phyloP scores from a whole-genome alignment of 2,888 invertebrate species.

The Mythimna vitellina region DNA sequence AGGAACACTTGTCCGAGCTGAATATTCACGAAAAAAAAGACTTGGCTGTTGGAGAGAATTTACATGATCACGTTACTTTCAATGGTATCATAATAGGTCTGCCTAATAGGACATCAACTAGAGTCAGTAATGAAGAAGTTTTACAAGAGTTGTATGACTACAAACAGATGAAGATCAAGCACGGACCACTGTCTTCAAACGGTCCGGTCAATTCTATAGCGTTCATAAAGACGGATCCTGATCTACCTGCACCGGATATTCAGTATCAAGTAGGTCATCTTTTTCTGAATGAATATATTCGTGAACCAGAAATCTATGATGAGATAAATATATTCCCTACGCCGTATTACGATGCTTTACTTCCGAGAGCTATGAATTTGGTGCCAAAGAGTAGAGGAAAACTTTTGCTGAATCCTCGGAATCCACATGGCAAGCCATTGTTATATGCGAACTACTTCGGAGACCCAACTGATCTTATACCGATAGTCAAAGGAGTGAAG shows the following conservation, averaged over 20 bases:
- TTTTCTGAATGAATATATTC: conserved; percentile 87
- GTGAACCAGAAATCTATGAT: conserved; percentile 81
- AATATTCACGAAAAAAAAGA: conserved; percentile 70
- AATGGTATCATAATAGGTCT: conserved; percentile 87
- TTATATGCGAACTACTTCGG: conserved; percentile 92
- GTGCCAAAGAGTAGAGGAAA: conserved; percentile 91
- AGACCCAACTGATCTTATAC: conserved; percentile 90
- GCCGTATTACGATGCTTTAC: conserved; percentile 91
- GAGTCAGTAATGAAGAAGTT: conserved; percentile 78
- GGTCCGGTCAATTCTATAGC: conserved; percentile 89
- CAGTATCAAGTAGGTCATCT: conserved; percentile 89
- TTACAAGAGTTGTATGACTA: conserved; percentile 81
- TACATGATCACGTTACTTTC: conserved; percentile 84
- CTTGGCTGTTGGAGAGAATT: conserved; percentile 81
- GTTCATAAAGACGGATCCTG: conserved; percentile 89
- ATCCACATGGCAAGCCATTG: conserved; percentile 93
- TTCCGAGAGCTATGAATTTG: conserved; percentile 90
- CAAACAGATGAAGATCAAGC: conserved; percentile 73
- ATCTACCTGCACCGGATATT: conserved; percentile 90
- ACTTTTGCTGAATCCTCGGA: conserved; percentile 90
- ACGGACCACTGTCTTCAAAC: conserved; percentile 88
- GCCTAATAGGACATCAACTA: conserved; percentile 86
- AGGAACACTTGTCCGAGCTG: conserved; percentile 36
- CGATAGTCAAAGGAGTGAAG: conserved; percentile 91
- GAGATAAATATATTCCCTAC: conserved; percentile 84